Evolutionary conservation across 2,797 vertebrate species (phyloP).

Genomic region (Hoplostethus atlanticus): DNA sequence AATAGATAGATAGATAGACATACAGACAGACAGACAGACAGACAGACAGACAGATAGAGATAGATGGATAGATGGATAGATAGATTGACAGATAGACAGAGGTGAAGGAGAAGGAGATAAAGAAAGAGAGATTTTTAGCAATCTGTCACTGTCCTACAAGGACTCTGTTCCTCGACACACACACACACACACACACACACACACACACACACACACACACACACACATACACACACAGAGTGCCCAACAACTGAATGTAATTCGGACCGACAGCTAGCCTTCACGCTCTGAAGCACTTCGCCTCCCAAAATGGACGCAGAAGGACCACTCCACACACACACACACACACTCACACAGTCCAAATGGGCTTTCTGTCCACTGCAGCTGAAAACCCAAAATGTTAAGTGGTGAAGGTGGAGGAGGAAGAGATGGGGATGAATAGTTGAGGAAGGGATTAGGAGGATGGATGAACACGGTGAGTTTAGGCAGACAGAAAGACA

Average conservation of each 20-base stretch:
- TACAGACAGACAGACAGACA: slow-evolving; percentile 30
- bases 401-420: slow-evolving; percentile 21
- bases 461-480: slow-evolving; percentile 13
- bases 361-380: slow-evolving; percentile 65
- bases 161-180: slow-evolving; percentile 13
- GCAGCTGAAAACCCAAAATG: slow-evolving; percentile 62
- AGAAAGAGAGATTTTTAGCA: not conserved
- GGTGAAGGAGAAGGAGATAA: not conserved
- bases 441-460: slow-evolving; percentile 23
- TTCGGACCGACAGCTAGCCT: slow-evolving; percentile 81
- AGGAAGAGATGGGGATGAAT: slow-evolving; percentile 10
- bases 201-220: slow-evolving; percentile 26
- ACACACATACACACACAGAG: slow-evolving; percentile 34
- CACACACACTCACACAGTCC: slow-evolving; percentile 23
- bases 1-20: no score
- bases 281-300: slow-evolving; percentile 77
- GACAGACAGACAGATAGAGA: not conserved
- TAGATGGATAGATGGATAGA: no score
- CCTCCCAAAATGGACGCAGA: slow-evolving; percentile 69
- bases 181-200: slow-evolving; percentile 5
- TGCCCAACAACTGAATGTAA: slow-evolving; percentile 71
- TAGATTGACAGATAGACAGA: no score
- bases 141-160: not conserved
- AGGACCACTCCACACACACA: slow-evolving; percentile 54
- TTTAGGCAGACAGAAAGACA: not conserved